A percentile compares a stretch with the other conserved stretches of the same genome.
Conservation (phyloP, 2,797 vertebrate genomes). For the Ispidina picta region DNA sequence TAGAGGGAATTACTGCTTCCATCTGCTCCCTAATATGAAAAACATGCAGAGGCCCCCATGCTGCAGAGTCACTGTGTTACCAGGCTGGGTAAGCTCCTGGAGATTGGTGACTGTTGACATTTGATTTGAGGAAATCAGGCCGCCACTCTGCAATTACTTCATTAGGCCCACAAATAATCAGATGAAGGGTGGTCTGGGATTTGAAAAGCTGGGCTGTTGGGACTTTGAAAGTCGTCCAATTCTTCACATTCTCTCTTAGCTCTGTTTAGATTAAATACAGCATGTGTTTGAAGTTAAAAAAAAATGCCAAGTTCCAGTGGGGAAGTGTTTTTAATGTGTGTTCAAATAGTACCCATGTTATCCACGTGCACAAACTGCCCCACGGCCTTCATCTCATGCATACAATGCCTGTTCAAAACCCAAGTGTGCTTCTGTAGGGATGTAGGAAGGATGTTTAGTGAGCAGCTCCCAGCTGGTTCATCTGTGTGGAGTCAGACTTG, state of each 20-base stretch:
- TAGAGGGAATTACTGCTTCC: conserved; percentile 75
- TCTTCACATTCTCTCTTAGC: conserved; percentile 36
- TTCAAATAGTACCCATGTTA: neutral
- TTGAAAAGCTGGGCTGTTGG: conserved; percentile 14
- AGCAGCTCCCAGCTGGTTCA: neutral
- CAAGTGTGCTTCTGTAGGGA: neutral
- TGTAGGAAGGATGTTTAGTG: neutral
- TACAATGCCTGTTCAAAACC: neutral
- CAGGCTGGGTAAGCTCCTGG: conserved; percentile 55
- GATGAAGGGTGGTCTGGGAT: conserved; percentile 79
- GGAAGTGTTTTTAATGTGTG: neutral
- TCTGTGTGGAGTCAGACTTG: neutral
- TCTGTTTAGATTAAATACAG: conserved; percentile 50
- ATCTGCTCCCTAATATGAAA: conserved; percentile 81
- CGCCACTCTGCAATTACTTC: conserved; percentile 75
- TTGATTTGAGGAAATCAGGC: conserved; percentile 66
- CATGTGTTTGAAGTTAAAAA: conserved; percentile 26
- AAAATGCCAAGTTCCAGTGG: neutral
- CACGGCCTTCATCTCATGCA: neutral
- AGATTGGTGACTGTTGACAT: conserved; percentile 72
- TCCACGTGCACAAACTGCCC: neutral
- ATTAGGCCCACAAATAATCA: conserved; percentile 78
- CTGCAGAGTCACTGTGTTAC: conserved; percentile 48
- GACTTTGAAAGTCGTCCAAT: neutral
- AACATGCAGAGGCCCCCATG: conserved; percentile 66